Evolutionary conservation across 1,140 invertebrate species (phyloP).

Genomic region (Drosophila simulans): DNA sequence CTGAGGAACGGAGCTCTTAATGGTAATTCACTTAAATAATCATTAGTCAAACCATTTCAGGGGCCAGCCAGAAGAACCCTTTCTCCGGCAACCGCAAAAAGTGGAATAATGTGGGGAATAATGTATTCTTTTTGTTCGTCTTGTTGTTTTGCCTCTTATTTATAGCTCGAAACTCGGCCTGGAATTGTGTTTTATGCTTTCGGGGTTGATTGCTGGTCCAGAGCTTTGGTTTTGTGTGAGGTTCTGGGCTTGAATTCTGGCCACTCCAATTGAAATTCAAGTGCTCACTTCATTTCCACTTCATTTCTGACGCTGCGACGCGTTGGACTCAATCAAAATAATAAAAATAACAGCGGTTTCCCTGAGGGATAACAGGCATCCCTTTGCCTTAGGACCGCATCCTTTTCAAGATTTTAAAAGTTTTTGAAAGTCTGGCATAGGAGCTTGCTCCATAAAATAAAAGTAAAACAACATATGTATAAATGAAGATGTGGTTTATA

Average conservation of each 20-base stretch:
- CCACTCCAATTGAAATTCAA: slow-evolving; percentile 64
- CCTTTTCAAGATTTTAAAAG: background rate
- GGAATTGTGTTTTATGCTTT: slow-evolving; percentile 17
- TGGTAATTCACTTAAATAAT: slow-evolving; percentile 82
- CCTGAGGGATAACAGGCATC: background rate
- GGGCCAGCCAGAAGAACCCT: slow-evolving; percentile 28
- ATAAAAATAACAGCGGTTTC: slow-evolving; percentile 17
- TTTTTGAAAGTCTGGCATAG: no score
- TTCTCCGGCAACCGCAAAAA: slow-evolving; percentile 36
- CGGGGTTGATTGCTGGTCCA: slow-evolving; percentile 21
- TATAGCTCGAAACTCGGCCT: slow-evolving; percentile 28
- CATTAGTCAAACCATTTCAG: slow-evolving; percentile 73
- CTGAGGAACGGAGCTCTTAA: slow-evolving; percentile 50
- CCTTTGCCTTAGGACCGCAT: background rate
- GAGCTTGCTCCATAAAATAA: no score
- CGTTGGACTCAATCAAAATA: slow-evolving; percentile 46
- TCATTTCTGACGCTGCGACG: slow-evolving; percentile 56
- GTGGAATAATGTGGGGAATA: slow-evolving; percentile 45
- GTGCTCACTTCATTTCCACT: slow-evolving; percentile 61
- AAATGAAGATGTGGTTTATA: no score
- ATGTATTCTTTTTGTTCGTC: slow-evolving; percentile 32
- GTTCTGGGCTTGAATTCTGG: slow-evolving; percentile 7
- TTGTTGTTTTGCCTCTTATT: slow-evolving; percentile 37
- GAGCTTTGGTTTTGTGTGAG: slow-evolving; percentile 5
- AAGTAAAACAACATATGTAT: no score